Percentiles rank a stretch among this genome's conserved stretches.
phyloP scores from a whole-genome alignment of 2,113 vertebrate species.

The Anolis carolinensis region DNA sequence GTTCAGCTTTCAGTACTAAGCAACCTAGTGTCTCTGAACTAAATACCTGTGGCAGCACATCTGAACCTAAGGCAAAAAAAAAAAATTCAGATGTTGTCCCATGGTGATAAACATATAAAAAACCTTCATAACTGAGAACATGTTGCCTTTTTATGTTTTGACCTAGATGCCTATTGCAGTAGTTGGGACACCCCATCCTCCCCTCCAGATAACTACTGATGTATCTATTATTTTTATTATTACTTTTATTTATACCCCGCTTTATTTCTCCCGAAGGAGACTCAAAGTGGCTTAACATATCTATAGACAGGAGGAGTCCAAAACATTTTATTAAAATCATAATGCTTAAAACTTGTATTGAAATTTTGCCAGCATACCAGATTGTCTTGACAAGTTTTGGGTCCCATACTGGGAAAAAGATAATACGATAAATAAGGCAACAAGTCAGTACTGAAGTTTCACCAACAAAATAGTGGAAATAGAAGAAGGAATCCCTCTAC shows the following conservation, averaged over 20 bases:
- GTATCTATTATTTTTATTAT: no score
- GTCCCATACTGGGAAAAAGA: no score
- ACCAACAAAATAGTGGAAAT: no score
- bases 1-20: constrained; percentile 30
- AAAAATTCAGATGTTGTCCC: neutral
- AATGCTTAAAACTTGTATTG: neutral
- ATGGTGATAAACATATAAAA: neutral
- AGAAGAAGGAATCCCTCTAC: no score
- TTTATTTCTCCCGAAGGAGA: no score
- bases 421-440: no score
- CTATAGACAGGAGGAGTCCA: neutral
- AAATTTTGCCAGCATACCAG: neutral
- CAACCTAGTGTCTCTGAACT: constrained; percentile 44
- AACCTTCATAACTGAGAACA: neutral
- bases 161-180: neutral
- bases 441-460: no score
- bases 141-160: neutral
- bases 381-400: no score
- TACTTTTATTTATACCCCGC: no score
- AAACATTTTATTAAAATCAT: neutral
- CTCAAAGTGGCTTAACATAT: neutral
- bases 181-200: neutral
- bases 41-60: neutral
- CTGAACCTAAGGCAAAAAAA: neutral
- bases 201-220: neutral